Evolutionary conservation across 2,113 vertebrate genomes (phyloP).

Genomic region (Synchiropus splendidus): DNA sequence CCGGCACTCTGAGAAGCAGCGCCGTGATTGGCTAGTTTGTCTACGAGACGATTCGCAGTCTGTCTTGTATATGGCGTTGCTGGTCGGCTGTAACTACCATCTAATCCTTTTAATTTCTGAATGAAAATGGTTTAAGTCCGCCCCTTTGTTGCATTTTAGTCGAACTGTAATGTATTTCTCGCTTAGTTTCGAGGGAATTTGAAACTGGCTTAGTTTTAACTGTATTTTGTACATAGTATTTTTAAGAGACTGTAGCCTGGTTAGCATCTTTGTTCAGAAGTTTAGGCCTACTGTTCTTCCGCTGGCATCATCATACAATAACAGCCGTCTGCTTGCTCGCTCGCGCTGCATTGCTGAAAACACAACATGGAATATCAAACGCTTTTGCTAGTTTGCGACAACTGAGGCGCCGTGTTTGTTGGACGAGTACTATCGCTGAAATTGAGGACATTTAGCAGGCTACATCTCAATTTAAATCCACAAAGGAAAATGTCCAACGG

Average conservation of each 20-base stretch:
- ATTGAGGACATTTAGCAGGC: constrained; percentile 26
- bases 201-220: no score
- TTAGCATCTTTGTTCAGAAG: constrained; percentile 61
- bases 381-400: constrained; percentile 11
- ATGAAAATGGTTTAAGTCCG: constrained; percentile 46
- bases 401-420: constrained; percentile 39
- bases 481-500: constrained; percentile 89
- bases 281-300: constrained; percentile 56
- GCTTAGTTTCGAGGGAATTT: no score
- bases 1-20: constrained; percentile 33
- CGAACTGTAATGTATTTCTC: no score
- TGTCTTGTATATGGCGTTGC: constrained; percentile 60
- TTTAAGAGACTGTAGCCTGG: constrained; percentile 31
- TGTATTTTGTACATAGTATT: constrained; percentile 45
- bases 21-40: constrained; percentile 41
- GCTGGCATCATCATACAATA: constrained; percentile 9
- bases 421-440: constrained; percentile 26
- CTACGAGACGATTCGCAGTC: constrained; percentile 36
- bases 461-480: constrained; percentile 22
- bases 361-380: constrained; percentile 18
- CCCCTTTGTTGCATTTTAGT: no score
- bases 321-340: no score
- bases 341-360: not conserved
- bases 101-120: constrained; percentile 47
- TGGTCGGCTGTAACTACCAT: constrained; percentile 55